Base-by-base conservation (phyloP, 2,113 vertebrate genomes). In the Hylia prasina region DNA sequence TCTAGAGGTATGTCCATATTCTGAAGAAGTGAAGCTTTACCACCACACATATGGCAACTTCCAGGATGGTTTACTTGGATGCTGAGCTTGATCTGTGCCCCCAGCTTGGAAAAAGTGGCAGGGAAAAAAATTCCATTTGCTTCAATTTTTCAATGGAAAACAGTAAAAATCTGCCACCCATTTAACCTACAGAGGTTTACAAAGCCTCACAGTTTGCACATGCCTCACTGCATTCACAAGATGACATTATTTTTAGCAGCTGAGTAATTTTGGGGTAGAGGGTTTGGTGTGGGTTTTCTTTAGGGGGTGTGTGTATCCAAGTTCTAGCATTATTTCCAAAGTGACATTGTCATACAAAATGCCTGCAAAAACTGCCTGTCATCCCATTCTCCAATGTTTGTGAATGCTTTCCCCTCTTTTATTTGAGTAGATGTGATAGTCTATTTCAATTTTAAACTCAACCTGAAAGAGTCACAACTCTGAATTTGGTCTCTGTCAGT, bases 191-290 rank as follows among this genome's bases (percentile, higher is more conserved):
- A 84, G 37, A 89, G 21, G 9, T 51, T 42, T 37, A 51, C 53
- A 77, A 58, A 76, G 24, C 14, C 33, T 51, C 28, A 51, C 0
- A 9, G 10, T 39, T 81, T 85, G 7, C n/a, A n/a, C n/a, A n/a
- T n/a, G n/a, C 27, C 45, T 72, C 35, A 19, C 16, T 24, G 20
- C 35, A 75, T 54, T 89, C 31, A 35, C 17, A 82, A 54, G 19
- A 15, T 23, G 5, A 1, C 28, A 11, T 21, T 48, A n/a, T 54
- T 56, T 79, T 20, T 25, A 33, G 8, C 1, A 0, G 25, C 4
- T 23, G 11, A 1, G 1, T 5, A 37, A 33, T 40, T 35, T 48
- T 47, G n/a, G 4, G 9, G 20, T 31, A 54, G 42, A 37, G 28
- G 6, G 19, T 37, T 53, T 31, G 15, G 2, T 51, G 30, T 40